These are phyloP conservation scores for Hirundichthys speculiger DNA, from an alignment of 2,113 vertebrate species.

Conservation along the genomic window DNA sequence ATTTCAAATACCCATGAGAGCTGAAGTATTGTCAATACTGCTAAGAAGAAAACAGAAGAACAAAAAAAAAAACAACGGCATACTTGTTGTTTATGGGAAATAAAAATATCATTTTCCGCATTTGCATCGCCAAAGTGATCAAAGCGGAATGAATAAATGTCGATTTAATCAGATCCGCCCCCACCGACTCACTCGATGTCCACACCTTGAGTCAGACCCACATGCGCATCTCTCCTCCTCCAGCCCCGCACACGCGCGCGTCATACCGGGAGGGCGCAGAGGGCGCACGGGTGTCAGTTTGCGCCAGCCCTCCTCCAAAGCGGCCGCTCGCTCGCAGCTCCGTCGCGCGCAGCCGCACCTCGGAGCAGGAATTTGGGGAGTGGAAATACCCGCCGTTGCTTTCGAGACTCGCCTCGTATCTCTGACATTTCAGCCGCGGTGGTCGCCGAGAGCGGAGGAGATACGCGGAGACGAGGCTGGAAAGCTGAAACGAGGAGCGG, in stretches of 20 bases:
- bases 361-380: slow-evolving; percentile 59
- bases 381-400: slow-evolving; percentile 60
- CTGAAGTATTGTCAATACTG: too few species aligned
- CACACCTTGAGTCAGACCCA: slow-evolving; percentile 33
- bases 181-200: slow-evolving; percentile 9
- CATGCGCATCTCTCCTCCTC: slow-evolving; percentile 7
- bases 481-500: slow-evolving; percentile 3
- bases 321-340: slow-evolving; percentile 40
- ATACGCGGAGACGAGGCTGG: slow-evolving; percentile 22
- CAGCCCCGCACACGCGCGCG: slow-evolving; percentile 13
- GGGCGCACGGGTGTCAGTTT: slow-evolving; percentile 63
- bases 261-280: slow-evolving; percentile 45
- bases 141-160: neutral
- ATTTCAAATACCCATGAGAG: too few species aligned
- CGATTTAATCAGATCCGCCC: neutral
- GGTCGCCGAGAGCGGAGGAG: slow-evolving; percentile 14
- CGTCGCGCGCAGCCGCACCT: slow-evolving; percentile 30
- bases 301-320: slow-evolving; percentile 43
- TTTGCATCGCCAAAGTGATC: too few species aligned
- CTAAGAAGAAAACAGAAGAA: too few species aligned
- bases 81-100: too few species aligned
- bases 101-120: too few species aligned
- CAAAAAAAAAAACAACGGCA: too few species aligned
- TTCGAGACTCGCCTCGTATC: slow-evolving; percentile 27
- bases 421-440: slow-evolving; percentile 46